Evolutionary conservation across 2,888 invertebrate species (phyloP), one percentile per base, ranked within the genome.

Genomic region (Xestia sexstrigata): DNA sequence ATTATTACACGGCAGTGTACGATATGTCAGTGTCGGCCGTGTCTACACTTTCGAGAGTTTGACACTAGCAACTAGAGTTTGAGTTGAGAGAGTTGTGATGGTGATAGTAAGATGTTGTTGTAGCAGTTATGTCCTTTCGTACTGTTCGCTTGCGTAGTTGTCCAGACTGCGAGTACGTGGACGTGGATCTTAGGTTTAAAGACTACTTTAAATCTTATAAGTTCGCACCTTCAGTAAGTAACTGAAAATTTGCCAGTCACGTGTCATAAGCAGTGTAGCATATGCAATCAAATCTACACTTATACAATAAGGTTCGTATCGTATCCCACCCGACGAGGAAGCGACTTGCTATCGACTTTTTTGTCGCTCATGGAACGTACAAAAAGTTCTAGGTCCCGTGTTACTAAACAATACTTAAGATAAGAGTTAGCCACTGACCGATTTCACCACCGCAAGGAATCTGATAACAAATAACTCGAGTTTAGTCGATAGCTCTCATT

Each of bases 1-100:
- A 92, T 93, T 92, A 92, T 91, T 90, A 89, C 90, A 82, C 83
- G 78, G 70, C 84, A 49, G 62, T 45, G 52, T 49, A 47, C 55
- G 81, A 84, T 82, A 70, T 58, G 85, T 81, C 49, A 70, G 75
- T 81, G 82, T 83, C 82, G 81, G 30, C 66, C 52, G 76, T 84
- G 82, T 85, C 74, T 82, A 85, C 78, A 72, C 78, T 67, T 49
- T 39, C 62, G 70, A 78, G 82, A 74, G 69, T 78, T 72, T 70
- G 74, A 78, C 74, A 70, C 68, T 76, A 30, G 30, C 13, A 79
- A 30, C 67, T 80, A 68, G 76, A 69, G 75, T 80, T 84, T 65
- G 39, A 84, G 49, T 69, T 20, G 55, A 71, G 70, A 76, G n/a
- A 60, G 68, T 68, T 62, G 55, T 70, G 69, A 45, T 76, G 49